Base-by-base conservation (phyloP, 2,797 vertebrate species). In the Sebastes nivosus region DNA sequence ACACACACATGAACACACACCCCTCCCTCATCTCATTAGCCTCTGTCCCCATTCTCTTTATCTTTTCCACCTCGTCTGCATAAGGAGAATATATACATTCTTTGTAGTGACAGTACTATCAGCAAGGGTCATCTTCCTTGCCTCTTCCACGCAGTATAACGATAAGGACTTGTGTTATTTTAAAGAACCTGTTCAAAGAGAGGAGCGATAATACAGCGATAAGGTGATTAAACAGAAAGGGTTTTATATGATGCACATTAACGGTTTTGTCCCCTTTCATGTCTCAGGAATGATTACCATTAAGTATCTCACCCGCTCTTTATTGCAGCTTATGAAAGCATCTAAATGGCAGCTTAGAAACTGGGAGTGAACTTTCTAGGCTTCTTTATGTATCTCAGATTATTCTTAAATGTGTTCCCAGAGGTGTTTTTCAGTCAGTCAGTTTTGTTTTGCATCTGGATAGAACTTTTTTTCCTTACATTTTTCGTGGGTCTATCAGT, bases 161-260 rank as follows among this genome's bases (percentile, higher is more conserved):
- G 80, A 95, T 94, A 93, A 93, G 84, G 88, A 90, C 74, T 74
- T 87, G 85, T 89, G 91, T 91, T 94, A 91, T 93, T 95, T 91
- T 92, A 93, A 93, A 94, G 88, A 90, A 92, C 76, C 81, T 72
- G 88, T 86, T 93, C 86, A 93, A 92, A 93, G 89, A 92, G 86
- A 90, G 81, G 61, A 63, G 77, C 20, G 88, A 93, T 94, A 91
- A 93, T 91, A 72, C 75, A 73, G 69, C 9, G 90, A 95, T 93
- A 91, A 92, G 74, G 85, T 89, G 88, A 94, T 94, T 93, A 90
- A 93, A 88, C 74, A 89, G 83, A 91, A 91, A 88, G 67, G 84
- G 67, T 85, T 92, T 94, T 93, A 91, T 91, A 85, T 88, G 92
- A 93, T 92, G 93, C 93, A 91, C 89, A 88, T 90, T 90, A 88